Evolutionary conservation across 2,888 invertebrate genomes (phyloP).

Genomic region (Drosophila diplacantha): DNA sequence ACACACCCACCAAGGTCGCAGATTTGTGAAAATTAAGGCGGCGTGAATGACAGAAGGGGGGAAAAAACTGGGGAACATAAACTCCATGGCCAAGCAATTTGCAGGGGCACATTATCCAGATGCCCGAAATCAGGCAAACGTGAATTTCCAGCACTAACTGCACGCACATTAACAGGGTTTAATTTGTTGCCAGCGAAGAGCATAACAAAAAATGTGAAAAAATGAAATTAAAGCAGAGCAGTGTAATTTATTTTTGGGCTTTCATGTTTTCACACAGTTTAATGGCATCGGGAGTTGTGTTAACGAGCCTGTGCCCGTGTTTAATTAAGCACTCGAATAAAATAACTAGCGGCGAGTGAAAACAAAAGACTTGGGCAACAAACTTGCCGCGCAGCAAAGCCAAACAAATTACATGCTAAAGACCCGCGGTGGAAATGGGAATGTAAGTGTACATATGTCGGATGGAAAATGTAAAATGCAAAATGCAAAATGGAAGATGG

Average conservation of each 20-base stretch:
- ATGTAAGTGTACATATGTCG: conserved; percentile 3
- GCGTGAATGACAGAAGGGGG: not conserved
- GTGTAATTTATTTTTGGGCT: conserved; percentile 56
- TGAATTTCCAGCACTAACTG: conserved; percentile 46
- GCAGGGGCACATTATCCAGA: conserved; percentile 52
- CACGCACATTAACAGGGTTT: conserved; percentile 64
- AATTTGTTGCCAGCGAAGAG: conserved; percentile 35
- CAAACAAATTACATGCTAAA: conserved; percentile 34
- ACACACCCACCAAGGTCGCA: conserved; percentile 41
- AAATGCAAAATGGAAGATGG: conserved; percentile 9
- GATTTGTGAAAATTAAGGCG: conserved; percentile 41
- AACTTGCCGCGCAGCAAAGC: conserved; percentile 30
- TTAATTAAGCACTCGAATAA: conserved; percentile 60
- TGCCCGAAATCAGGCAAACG: conserved; percentile 55
- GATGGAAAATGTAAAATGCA: conserved; percentile 9
- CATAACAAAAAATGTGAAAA: not conserved
- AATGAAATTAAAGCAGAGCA: conserved; percentile 58
- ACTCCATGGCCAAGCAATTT: conserved; percentile 69
- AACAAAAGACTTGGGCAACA: conserved; percentile 63
- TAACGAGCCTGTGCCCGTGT: conserved; percentile 53
- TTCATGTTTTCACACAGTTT: conserved; percentile 46
- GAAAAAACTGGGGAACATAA: conserved; percentile 54
- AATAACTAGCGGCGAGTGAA: conserved; percentile 49
- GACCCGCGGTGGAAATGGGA: conserved; percentile 20
- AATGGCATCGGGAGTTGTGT: conserved; percentile 38